A percentile compares a stretch with the other conserved stretches of the same genome.
phyloP scores from a whole-genome alignment of 2,888 invertebrate species.

The Drosophila multiciliata region DNA sequence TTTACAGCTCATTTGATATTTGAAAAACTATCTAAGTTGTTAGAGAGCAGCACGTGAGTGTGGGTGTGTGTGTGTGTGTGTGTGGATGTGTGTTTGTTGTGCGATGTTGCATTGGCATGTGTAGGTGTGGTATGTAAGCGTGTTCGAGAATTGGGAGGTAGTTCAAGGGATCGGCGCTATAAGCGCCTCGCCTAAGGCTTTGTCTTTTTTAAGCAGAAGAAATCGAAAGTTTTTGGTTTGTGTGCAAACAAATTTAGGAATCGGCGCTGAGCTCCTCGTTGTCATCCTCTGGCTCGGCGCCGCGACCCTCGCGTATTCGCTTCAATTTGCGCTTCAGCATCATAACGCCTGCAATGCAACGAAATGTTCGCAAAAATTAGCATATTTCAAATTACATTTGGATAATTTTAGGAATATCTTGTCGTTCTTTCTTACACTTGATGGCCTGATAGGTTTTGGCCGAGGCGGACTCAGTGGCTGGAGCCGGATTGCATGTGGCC shows the following conservation, averaged over 20 bases:
- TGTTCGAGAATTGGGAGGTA: conserved; percentile 42
- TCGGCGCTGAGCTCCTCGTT: conserved; percentile 68
- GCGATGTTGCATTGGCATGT: conserved; percentile 17
- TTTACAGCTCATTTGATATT: conserved; percentile 27
- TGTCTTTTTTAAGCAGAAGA: conserved; percentile 54
- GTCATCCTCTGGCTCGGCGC: conserved; percentile 81
- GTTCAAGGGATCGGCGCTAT: conserved; percentile 44
- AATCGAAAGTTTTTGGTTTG: conserved; percentile 17
- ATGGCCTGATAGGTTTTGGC: conserved; percentile 85
- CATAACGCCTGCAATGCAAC: conserved; percentile 81
- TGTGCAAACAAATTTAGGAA: conserved; percentile 27
- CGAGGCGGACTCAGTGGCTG: conserved; percentile 76
- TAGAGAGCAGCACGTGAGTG: conserved; percentile 20
- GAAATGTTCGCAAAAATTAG: not conserved
- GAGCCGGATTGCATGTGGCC: conserved; percentile 65
- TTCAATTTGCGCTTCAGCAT: conserved; percentile 84
- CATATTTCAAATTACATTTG: not conserved
- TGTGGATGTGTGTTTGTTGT: conserved; percentile 18
- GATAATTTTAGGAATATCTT: not conserved
- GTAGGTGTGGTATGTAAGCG: conserved; percentile 21
- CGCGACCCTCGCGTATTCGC: conserved; percentile 84
- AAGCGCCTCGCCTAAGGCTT: conserved; percentile 51
- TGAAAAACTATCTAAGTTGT: conserved; percentile 24
- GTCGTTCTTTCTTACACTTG: conserved; percentile 75
- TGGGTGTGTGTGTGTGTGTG: conserved; percentile 1